Evolutionary conservation across 1,140 invertebrate genomes (phyloP), one percentile per base, ranked within the genome.

Genomic region (Neotoxoptera formosana): DNA sequence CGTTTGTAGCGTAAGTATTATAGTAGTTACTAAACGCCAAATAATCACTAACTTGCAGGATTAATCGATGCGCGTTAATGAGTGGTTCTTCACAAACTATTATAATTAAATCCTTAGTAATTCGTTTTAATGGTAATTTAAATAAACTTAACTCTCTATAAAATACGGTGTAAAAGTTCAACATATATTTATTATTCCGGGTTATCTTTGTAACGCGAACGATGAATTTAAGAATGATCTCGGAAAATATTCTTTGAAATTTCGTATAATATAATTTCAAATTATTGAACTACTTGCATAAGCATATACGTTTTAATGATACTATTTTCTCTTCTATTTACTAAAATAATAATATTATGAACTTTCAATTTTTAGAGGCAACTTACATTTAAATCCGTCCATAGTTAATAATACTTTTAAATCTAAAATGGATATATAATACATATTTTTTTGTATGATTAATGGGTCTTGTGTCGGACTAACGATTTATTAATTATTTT

Each of bases 51-150:
- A 76, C 60, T 76, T 76, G 14, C 6, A 34, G n/a, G n/a, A 76
- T 76, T n/a, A 76, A 76, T 76, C 60, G 60, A 76, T 76, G 60
- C n/a, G 4, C 30, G 30, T n/a, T 76, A 76, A 76, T 76, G n/a
- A 76, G 60, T 76, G 14, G n/a, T 76, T 76, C 14, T 76, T 76
- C 6, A 21, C 30, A 17, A 34, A 76, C 30, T 76, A 23, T 76
- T 76, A 76, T 76, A 76, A 76, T 76, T 76, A 76, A 76, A 76
- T n/a, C 60, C n/a, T n/a, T 20, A 76, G n/a, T n/a, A n/a, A 76
- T n/a, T 76, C 30, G 60, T n/a, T 76, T 67, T 76, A 76, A 76
- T 76, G 60, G 60, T 76, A 34, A 76, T 76, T 76, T 7, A 76
- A n/a, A 76, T 76, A 76, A 76, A 76, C 11, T 76, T 76, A 76